Evolutionary conservation across 2,113 vertebrate species (phyloP).

Genomic region (Protobothrops mucrosquamatus): DNA sequence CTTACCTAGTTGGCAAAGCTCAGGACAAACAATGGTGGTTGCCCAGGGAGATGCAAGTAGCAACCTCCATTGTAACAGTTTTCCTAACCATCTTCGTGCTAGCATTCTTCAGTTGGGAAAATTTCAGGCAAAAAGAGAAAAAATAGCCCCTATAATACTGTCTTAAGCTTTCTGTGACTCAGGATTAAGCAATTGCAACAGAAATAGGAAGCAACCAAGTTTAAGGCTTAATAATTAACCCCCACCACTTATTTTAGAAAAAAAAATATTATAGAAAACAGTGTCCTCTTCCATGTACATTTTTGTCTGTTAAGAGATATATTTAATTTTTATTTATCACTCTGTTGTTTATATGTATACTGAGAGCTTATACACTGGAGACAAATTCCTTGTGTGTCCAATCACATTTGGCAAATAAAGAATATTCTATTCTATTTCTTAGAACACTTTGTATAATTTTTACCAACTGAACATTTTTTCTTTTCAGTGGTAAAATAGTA

Average conservation of each 20-base stretch:
- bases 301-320: neutral
- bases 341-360: neutral
- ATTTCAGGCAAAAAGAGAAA: conserved; percentile 48
- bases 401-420: neutral
- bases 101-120: conserved; percentile 46
- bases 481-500: neutral
- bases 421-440: conserved; percentile 8
- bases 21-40: conserved; percentile 45
- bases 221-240: conserved; percentile 76
- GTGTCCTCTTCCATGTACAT: conserved; percentile 60
- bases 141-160: conserved; percentile 46
- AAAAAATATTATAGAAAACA: conserved; percentile 56
- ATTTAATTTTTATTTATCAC: conserved; percentile 5
- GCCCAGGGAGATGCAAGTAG: conserved; percentile 62
- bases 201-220: conserved; percentile 52
- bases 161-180: conserved; percentile 68
- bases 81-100: neutral
- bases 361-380: neutral
- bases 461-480: neutral
- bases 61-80: conserved; percentile 69
- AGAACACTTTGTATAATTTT: conserved; percentile 8
- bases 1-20: conserved; percentile 75
- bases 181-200: conserved; percentile 66
- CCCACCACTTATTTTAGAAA: conserved; percentile 51
- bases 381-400: neutral